These are phyloP conservation scores for Nezara viridula DNA, from an alignment of 2,888 invertebrate species.

Conservation along the genomic window DNA sequence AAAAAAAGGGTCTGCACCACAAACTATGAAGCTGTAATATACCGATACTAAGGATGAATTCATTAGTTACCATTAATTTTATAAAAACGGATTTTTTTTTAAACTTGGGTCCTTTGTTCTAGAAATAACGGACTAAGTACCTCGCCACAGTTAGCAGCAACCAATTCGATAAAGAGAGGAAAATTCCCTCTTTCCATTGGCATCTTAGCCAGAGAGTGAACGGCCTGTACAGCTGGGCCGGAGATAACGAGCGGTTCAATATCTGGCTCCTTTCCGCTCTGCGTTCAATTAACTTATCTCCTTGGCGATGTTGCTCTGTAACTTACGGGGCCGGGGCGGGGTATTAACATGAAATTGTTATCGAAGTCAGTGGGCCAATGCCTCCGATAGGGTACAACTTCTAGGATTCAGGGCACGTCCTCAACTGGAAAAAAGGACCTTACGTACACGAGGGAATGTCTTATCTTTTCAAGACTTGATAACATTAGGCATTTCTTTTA, in stretches of 20 bases:
- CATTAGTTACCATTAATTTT: too few relatives aligned
- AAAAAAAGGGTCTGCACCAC: too few relatives aligned
- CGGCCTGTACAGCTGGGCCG: not conserved
- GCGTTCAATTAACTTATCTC: constrained; percentile 26
- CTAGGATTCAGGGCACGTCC: not conserved
- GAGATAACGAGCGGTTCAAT: constrained; percentile 23
- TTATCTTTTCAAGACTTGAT: not conserved
- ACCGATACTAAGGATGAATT: too few relatives aligned
- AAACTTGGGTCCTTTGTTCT: too few relatives aligned
- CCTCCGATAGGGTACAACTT: not conserved
- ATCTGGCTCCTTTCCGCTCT: constrained; percentile 27
- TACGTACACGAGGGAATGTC: not conserved
- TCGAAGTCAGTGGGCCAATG: not conserved
- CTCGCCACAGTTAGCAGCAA: not conserved
- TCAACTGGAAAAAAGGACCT: not conserved
- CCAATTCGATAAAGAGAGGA: not conserved
- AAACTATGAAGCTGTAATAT: too few relatives aligned
- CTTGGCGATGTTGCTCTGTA: not conserved
- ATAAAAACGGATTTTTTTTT: too few relatives aligned
- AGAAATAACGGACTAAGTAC: not conserved
- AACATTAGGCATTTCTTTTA: not conserved
- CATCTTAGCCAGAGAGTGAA: not conserved
- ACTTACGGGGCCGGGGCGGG: not conserved
- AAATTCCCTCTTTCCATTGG: not conserved
- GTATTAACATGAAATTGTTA: constrained; percentile 19